These are phyloP conservation scores for Dryobota labecula DNA, from an alignment of 2,888 invertebrate species.

Conservation along the genomic window DNA sequence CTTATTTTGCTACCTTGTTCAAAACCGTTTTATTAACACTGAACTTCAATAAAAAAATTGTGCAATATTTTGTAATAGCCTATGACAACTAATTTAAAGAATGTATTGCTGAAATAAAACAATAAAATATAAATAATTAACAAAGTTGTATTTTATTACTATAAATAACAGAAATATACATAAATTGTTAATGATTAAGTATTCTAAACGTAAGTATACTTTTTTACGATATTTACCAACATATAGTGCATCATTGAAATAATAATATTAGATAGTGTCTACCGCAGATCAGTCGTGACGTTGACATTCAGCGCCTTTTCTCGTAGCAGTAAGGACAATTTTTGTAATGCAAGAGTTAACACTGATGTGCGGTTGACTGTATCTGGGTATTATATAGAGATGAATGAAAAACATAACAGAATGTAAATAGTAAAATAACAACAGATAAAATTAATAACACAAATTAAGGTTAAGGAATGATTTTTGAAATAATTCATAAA, in stretches of 20 bases:
- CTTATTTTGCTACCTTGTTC: not conserved
- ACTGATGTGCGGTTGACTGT: not conserved
- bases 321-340: not conserved
- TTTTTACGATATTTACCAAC: slow-evolving; percentile 20
- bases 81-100: slow-evolving; percentile 38
- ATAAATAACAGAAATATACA: slow-evolving; percentile 51
- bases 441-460: slow-evolving; percentile 10
- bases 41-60: slow-evolving; percentile 29
- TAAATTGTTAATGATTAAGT: slow-evolving; percentile 35
- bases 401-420: slow-evolving; percentile 25
- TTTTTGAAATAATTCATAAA: slow-evolving; percentile 10
- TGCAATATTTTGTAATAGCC: slow-evolving; percentile 53
- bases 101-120: slow-evolving; percentile 61
- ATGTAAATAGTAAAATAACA: slow-evolving; percentile 24
- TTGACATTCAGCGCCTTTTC: not conserved
- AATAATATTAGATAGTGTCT: not conserved
- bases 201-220: slow-evolving; percentile 39
- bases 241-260: slow-evolving; percentile 19
- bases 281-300: not conserved
- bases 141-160: slow-evolving; percentile 60
- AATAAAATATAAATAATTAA: slow-evolving; percentile 63
- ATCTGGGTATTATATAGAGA: not conserved
- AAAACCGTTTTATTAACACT: slow-evolving; percentile 8
- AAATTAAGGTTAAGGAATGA: slow-evolving; percentile 35
- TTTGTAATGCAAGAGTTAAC: not conserved